A percentile compares a stretch with the other conserved stretches of the same genome.
Evolutionary conservation across 2,888 invertebrate species (phyloP).

Genomic region (Drosophila buzzatii): DNA sequence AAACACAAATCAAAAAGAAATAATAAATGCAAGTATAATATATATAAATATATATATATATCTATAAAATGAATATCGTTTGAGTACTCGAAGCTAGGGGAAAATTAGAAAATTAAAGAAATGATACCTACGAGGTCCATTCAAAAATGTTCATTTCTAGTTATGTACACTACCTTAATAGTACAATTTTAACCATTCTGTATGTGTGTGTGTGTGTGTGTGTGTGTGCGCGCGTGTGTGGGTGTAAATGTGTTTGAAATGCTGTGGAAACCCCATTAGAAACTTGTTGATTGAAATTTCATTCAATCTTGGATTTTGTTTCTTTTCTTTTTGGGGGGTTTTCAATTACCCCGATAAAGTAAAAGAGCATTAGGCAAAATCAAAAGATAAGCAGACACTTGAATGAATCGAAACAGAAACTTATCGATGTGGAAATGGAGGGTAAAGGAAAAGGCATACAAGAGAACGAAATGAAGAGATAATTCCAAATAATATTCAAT

Average conservation of each 20-base stretch:
- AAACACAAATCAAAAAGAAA: constrained; percentile 27
- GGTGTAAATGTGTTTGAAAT: constrained; percentile 24
- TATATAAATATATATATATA: constrained; percentile 1
- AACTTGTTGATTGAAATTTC: constrained; percentile 5
- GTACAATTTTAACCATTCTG: constrained; percentile 15
- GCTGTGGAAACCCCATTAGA: constrained; percentile 9
- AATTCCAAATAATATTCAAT: constrained; percentile 5
- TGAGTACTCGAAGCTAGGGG: neutral
- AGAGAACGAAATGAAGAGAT: constrained; percentile 23
- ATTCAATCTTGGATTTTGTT: neutral
- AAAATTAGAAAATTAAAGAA: neutral
- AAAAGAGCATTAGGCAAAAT: constrained; percentile 38
- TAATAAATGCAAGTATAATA: neutral
- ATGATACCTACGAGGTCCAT: constrained; percentile 23
- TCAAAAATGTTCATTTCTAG: constrained; percentile 26
- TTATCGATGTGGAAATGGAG: constrained; percentile 33
- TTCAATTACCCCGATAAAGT: constrained; percentile 9
- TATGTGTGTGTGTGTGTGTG: constrained; percentile 16
- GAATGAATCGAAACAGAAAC: constrained; percentile 28
- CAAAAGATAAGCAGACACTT: constrained; percentile 20
- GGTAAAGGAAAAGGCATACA: constrained; percentile 40
- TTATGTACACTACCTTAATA: constrained; percentile 62
- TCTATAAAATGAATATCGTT: neutral
- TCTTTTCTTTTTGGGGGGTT: neutral
- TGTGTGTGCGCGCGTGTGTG: constrained; percentile 12